phyloP scores from a whole-genome alignment of 2,113 vertebrate genomes.

The Synodontis membranacea region DNA sequence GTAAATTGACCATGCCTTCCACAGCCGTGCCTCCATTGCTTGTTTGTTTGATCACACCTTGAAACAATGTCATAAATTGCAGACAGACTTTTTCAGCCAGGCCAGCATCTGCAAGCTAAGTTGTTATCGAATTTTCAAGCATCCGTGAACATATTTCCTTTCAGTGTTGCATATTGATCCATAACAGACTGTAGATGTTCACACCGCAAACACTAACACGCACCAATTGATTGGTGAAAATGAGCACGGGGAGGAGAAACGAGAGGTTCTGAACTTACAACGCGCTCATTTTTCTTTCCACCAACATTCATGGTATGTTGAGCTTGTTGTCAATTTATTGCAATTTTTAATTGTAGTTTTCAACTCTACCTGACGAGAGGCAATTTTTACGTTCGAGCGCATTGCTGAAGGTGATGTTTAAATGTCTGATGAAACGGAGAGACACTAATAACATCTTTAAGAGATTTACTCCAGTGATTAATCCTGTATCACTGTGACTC shows the following conservation, averaged over 20 bases:
- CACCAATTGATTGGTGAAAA: constrained; percentile 3
- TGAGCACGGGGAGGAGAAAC: constrained; percentile 12
- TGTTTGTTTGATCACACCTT: neutral
- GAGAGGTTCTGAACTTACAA: neutral
- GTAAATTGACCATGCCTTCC: neutral
- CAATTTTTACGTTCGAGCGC: constrained; percentile 8
- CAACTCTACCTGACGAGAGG: neutral
- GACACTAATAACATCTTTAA: constrained; percentile 17
- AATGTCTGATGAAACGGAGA: constrained; percentile 9
- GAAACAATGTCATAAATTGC: neutral
- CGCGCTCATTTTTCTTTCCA: neutral
- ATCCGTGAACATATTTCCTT: constrained; percentile 15
- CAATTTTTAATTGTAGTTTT: constrained; percentile 27
- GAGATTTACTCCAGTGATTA: neutral
- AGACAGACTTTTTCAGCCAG: neutral
- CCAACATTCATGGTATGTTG: neutral
- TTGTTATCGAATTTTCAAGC: constrained; percentile 15
- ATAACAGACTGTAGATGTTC: constrained; percentile 6
- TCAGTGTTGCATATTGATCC: constrained; percentile 23
- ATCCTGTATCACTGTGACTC: neutral
- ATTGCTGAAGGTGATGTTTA: constrained; percentile 29
- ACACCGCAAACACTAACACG: neutral
- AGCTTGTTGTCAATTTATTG: constrained; percentile 13
- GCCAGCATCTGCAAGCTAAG: constrained; percentile 9
- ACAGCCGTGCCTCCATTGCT: neutral